Evolutionary conservation across 2,113 vertebrate species (phyloP).

Genomic region (Porphyrio hochstetteri): DNA sequence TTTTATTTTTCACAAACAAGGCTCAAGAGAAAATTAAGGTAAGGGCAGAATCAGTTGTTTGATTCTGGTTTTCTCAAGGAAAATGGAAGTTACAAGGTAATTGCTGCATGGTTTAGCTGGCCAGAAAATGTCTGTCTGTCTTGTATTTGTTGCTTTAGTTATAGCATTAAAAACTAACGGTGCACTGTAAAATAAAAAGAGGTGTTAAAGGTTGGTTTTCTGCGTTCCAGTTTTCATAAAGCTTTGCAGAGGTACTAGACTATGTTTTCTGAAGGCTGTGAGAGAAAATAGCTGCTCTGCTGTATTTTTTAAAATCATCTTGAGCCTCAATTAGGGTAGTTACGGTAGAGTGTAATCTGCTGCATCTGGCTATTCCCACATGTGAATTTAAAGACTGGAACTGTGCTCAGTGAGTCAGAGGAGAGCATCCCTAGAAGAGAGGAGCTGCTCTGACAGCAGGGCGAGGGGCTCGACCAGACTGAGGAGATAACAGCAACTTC

Average conservation of each 20-base stretch:
- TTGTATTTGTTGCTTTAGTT: background rate
- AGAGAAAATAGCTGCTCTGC: conserved; percentile 39
- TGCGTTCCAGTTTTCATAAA: background rate
- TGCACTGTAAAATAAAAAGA: background rate
- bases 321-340: conserved; percentile 86
- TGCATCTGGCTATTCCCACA: conserved; percentile 83
- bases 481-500: background rate
- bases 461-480: conserved; percentile 28
- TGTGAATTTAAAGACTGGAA: conserved; percentile 81
- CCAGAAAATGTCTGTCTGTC: fast-evolving
- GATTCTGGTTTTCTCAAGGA: background rate
- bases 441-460: conserved; percentile 38
- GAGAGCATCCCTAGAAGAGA: conserved; percentile 54
- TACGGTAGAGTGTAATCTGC: conserved; percentile 83
- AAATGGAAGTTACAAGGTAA: background rate
- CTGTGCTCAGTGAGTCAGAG: conserved; percentile 71
- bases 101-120: background rate
- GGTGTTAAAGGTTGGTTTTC: background rate
- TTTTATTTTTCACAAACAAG: background rate
- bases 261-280: background rate
- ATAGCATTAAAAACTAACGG: background rate
- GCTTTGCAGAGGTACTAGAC: background rate
- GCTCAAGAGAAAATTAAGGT: background rate
- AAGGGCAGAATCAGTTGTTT: background rate
- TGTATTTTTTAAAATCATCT: conserved; percentile 52